Conservation (phyloP, 2,113 vertebrate species). For the Ornithorhynchus anatinus region DNA sequence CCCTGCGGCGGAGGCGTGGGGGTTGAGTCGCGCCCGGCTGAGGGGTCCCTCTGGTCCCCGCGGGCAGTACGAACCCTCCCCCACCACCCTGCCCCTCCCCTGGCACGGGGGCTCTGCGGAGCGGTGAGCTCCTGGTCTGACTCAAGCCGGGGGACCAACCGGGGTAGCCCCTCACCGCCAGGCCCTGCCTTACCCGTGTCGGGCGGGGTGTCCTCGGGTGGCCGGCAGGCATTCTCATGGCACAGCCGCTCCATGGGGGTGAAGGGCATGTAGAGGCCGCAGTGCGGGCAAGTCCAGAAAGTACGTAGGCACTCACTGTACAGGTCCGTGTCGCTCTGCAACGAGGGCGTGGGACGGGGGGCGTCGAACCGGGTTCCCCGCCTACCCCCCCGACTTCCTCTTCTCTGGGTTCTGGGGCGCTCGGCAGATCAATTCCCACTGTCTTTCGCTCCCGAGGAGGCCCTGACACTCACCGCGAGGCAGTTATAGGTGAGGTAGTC, state of each 20-base stretch:
- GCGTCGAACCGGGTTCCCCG: fast-evolving
- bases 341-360: fast-evolving
- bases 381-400: fast-evolving
- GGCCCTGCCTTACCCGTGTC: background rate
- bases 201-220: background rate
- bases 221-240: conserved; percentile 79
- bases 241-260: conserved; percentile 87
- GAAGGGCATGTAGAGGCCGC: conserved; percentile 84
- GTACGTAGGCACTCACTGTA: conserved; percentile 88
- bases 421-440: too few species aligned
- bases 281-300: conserved; percentile 91
- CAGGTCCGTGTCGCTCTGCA: conserved; percentile 80
- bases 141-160: background rate
- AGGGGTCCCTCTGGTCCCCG: too few species aligned
- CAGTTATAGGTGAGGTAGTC: conserved; percentile 91
- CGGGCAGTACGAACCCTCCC: fast-evolving
- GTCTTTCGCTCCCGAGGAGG: fast-evolving
- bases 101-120: background rate
- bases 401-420: background rate
- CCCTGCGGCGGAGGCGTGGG: background rate
- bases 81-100: fast-evolving
- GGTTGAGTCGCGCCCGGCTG: too few species aligned
- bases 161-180: fast-evolving
- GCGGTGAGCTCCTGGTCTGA: background rate
- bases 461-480: conserved; percentile 73